A percentile compares a stretch with the other conserved stretches of the same genome.
phyloP scores from a whole-genome alignment of 2,888 invertebrate genomes.

The Diaperis boleti region DNA sequence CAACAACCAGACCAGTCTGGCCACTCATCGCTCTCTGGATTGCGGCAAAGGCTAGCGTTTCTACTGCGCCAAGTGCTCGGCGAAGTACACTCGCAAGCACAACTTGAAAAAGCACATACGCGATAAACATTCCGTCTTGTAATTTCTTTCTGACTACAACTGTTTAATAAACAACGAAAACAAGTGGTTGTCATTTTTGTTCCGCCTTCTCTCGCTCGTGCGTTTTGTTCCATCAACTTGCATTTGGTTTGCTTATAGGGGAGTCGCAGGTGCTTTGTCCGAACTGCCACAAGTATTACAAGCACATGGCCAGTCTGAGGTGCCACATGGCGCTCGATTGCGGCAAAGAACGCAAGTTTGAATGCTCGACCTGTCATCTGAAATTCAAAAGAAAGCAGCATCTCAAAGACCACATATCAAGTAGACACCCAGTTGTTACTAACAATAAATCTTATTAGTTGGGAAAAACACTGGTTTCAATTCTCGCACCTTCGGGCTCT shows the following conservation, averaged over 20 bases:
- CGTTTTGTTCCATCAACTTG: constrained; percentile 2
- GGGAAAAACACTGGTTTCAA: background rate
- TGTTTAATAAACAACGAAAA: background rate
- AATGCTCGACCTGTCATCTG: constrained; percentile 45
- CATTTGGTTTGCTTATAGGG: constrained; percentile 20
- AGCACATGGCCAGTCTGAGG: constrained; percentile 35
- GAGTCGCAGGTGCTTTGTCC: constrained; percentile 35
- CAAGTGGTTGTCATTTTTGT: background rate
- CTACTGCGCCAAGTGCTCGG: background rate
- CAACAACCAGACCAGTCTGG: background rate
- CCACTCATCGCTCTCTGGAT: background rate
- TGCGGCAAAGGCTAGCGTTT: background rate
- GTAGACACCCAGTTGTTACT: constrained; percentile 41
- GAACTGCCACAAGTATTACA: constrained; percentile 47
- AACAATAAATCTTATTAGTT: background rate
- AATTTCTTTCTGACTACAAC: no score
- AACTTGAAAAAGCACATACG: background rate
- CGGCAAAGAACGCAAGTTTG: constrained; percentile 43
- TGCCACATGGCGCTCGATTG: constrained; percentile 44
- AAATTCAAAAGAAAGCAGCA: constrained; percentile 49
- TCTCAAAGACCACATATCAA: constrained; percentile 47
- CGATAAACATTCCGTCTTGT: no score
- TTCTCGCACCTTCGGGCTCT: background rate
- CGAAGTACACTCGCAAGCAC: background rate
- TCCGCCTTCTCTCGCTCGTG: background rate